These are phyloP conservation scores for Camarhynchus parvulus DNA, from an alignment of 2,113 vertebrate genomes.

Conservation along the genomic window DNA sequence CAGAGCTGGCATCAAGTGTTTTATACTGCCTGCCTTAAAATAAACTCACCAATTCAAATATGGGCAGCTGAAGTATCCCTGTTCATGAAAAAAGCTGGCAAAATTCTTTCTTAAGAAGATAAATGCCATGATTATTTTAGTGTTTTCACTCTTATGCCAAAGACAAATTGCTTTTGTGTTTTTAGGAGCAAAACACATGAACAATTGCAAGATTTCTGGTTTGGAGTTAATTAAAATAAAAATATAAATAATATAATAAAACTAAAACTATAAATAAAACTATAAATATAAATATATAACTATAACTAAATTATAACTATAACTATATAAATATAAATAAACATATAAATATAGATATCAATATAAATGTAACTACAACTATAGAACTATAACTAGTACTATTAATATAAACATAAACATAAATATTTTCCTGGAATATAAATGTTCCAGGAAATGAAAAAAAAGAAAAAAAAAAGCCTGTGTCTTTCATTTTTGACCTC, in stretches of 20 bases:
- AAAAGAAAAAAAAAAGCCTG: background rate
- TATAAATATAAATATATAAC: too few species aligned
- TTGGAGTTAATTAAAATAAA: background rate
- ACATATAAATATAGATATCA: too few species aligned
- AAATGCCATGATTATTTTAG: background rate
- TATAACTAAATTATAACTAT: too few species aligned
- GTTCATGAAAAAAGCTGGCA: background rate
- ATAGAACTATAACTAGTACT: too few species aligned
- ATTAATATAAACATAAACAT: too few species aligned
- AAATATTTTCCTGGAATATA: background rate
- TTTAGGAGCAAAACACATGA: background rate
- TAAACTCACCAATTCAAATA: background rate
- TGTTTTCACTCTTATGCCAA: background rate
- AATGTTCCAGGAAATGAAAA: background rate
- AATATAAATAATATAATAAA: too few species aligned
- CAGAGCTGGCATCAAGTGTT: background rate
- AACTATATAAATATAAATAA: too few species aligned
- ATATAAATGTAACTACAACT: too few species aligned
- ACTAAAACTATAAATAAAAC: too few species aligned
- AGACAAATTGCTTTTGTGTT: background rate
- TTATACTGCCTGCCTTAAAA: background rate
- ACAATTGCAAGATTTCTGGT: background rate
- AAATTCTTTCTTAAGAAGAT: background rate
- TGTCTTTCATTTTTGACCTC: background rate
- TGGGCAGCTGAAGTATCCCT: background rate